phyloP scores from a whole-genome alignment of 2,888 invertebrate genomes.

The Stenichneumon culpator region DNA sequence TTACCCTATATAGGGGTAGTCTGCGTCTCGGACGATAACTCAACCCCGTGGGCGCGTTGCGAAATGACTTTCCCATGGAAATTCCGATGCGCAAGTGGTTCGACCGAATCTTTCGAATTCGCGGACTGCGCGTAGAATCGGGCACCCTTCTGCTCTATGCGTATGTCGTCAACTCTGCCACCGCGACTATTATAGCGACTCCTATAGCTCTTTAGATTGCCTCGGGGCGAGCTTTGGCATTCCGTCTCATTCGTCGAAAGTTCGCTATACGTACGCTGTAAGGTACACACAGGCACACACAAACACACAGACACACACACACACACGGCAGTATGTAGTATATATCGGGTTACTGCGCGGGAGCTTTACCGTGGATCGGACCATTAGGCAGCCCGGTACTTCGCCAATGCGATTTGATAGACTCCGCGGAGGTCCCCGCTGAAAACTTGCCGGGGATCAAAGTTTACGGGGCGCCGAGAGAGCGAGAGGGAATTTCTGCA shows the following conservation, averaged over 20 bases:
- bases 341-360: constrained; percentile 19
- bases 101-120: constrained; percentile 13
- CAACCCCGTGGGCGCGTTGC: neutral
- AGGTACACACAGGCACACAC: neutral
- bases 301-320: neutral
- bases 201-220: neutral
- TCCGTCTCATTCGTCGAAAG: constrained; percentile 2
- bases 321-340: neutral
- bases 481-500: constrained; percentile 7
- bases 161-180: neutral
- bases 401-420: constrained; percentile 54
- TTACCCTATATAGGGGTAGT: constrained; percentile 2
- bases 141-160: neutral
- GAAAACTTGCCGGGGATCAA: constrained; percentile 55
- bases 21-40: constrained; percentile 17
- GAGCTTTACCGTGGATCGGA: constrained; percentile 37
- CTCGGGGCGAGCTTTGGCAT: constrained; percentile 2
- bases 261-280: constrained; percentile 1
- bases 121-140: neutral
- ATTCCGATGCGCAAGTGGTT: neutral
- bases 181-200: neutral
- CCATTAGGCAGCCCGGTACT: constrained; percentile 56
- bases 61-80: constrained; percentile 33
- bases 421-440: constrained; percentile 37
- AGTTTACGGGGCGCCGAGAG: constrained; percentile 47